A percentile compares a stretch with the other conserved stretches of the same genome.
phyloP scores from a whole-genome alignment of 2,113 vertebrate genomes.

The Nothoprocta pentlandii region DNA sequence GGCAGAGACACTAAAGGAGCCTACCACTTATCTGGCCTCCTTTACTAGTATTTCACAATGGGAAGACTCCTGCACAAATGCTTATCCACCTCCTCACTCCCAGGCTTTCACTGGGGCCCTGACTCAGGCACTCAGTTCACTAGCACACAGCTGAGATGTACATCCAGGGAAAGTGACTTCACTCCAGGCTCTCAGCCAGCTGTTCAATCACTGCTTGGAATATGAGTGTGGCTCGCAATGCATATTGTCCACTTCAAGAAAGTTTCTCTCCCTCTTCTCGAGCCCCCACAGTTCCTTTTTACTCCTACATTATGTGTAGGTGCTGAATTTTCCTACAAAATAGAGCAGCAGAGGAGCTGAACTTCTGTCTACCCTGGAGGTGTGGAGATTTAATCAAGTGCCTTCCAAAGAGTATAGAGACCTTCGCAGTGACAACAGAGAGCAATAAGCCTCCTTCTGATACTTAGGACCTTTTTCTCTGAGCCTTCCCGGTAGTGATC shows the following conservation, averaged over 20 bases:
- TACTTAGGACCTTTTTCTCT: neutral
- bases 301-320: neutral
- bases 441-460: neutral
- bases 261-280: neutral
- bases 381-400: neutral
- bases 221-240: neutral
- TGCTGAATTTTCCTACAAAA: neutral
- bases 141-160: neutral
- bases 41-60: neutral
- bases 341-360: neutral
- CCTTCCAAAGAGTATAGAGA: neutral
- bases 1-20: neutral
- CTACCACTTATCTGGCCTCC: neutral
- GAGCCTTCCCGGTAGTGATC: neutral
- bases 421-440: neutral
- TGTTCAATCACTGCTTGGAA: slow-evolving; percentile 27
- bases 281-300: neutral
- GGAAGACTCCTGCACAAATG: neutral
- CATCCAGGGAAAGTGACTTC: slow-evolving; percentile 1
- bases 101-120: neutral
- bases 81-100: neutral
- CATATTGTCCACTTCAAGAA: neutral
- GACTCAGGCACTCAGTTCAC: neutral
- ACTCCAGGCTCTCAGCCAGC: neutral
- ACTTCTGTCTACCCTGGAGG: neutral